Evolutionary conservation across 1,140 invertebrate species (phyloP), one percentile per base, ranked within the genome.

Genomic region (Papilio aristodemus): DNA sequence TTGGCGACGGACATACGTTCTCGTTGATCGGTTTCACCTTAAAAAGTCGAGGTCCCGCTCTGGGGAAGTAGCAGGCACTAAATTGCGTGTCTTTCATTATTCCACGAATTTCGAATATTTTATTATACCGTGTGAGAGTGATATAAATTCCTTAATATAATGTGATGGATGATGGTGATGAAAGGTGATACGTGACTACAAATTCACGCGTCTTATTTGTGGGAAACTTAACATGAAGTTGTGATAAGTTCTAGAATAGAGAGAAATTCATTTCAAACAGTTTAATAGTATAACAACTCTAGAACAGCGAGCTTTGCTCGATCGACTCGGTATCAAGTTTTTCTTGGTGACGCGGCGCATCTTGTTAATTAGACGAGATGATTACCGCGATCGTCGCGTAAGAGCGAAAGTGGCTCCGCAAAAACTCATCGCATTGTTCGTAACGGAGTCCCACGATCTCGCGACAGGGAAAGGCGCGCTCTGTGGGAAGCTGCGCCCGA

Each of bases 391-490:
- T 69, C 72, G 71, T 78, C 73, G 79, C 80, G 77, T 77, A 77
- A 79, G 76, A 78, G 86, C 78, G 86, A 89, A 89, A 89, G 86
- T 89, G 83, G 80, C 84, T 76, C 76, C 71, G 77, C 71, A 82
- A 86, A 82, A 85, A 87, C 81, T 76, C 81, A 74, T 77, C 79
- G 76, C 84, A 85, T 88, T 87, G 85, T 87, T 73, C 78, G 69
- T 77, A 69, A 71, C 59, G 64, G 46, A 69, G 50, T 89, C 86
- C 84, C 86, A 89, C 86, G 86, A 86, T 88, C 80, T 86, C 71
- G 64, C 79, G 86, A 88, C 86, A 84, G 86, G 84, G 80, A 88
- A 86, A 86, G 84, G 82, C 78, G 82, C 80, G 82, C 83, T 86
- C 79, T 72, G 75, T 85, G 86, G 81, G 84, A 88, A 85, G 74